A percentile compares a stretch with the other conserved stretches of the same genome.
phyloP scores from a whole-genome alignment of 2,797 vertebrate species.

The Mormyrops boulengeri region DNA sequence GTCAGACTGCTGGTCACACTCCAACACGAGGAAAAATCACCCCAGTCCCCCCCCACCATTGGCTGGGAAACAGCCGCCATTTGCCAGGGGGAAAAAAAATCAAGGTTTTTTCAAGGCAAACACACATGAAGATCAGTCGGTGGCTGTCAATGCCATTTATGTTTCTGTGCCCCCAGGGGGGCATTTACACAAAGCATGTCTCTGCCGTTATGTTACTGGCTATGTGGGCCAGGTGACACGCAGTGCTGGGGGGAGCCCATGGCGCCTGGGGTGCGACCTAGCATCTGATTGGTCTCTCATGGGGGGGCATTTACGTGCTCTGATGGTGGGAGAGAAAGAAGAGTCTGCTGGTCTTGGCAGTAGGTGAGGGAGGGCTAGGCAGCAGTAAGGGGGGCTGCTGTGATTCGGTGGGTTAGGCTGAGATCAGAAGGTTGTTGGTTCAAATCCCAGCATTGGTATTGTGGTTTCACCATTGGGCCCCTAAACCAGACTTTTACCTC shows the following conservation, averaged over 20 bases:
- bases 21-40: neutral
- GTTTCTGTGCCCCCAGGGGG: neutral
- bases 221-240: neutral
- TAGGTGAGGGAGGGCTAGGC: neutral
- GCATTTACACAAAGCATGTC: neutral
- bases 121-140: neutral
- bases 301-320: neutral
- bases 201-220: neutral
- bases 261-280: neutral
- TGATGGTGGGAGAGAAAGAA: neutral
- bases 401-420: neutral
- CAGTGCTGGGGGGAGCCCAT: neutral
- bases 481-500: neutral
- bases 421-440: neutral
- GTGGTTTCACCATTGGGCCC: neutral
- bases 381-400: neutral
- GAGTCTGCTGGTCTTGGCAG: neutral
- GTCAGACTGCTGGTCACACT: neutral
- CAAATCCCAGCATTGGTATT: neutral
- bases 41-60: neutral
- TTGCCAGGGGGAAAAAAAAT: neutral
- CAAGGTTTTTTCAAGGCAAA: neutral
- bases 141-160: neutral
- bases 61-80: neutral
- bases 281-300: neutral